Evolutionary conservation across 2,113 vertebrate genomes (phyloP), one percentile per base, ranked within the genome.

Genomic region (Erinaceus europaeus): DNA sequence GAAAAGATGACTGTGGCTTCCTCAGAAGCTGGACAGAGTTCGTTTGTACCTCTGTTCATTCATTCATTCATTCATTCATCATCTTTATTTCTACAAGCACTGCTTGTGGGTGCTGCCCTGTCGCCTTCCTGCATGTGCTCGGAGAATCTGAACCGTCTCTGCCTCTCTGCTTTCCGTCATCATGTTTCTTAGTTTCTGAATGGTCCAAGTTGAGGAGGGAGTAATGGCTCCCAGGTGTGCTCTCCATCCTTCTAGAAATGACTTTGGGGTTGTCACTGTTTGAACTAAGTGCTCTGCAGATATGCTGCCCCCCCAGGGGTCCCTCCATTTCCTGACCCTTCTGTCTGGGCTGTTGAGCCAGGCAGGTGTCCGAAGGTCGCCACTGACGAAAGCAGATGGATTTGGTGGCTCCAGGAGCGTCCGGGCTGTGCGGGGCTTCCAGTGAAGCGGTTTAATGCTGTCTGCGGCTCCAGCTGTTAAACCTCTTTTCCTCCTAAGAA

Each of bases 401-500:
- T 67, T 36, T 88, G 52, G 27, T 48, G 65, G 34, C 48, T 14
- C 27, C 23, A 8, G 21, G 55, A 25, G 23, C 55, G 59, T 76
- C 27, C 4, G 21, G 46, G 32, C 79, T 76, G 10, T 48, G 5
- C 23, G 36, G 52, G 44, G 34, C 62, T 23, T 10, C 11, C 53
- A 15, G 32, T 23, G 23, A 65, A 67, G 32, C 36, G n/a, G 84
- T 89, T 74, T 12, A 3, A 4, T 48, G 72, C 62, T 0, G 75
- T 68, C 75, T 55, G 55, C 38, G 64, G 32, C n/a, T 36, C 88
- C 69, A 20, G 83, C 32, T 48, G 1, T 75, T 73, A 13, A 67
- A 34, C 40, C 4, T 91, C 84, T 93, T 94, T 67, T 80, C 75
- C 86, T 87, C 86, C 27, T 86, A 85, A 73, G 73, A 44, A 1